Base-by-base conservation (phyloP, 2,113 vertebrate genomes). In the Vulpes lagopus region DNA sequence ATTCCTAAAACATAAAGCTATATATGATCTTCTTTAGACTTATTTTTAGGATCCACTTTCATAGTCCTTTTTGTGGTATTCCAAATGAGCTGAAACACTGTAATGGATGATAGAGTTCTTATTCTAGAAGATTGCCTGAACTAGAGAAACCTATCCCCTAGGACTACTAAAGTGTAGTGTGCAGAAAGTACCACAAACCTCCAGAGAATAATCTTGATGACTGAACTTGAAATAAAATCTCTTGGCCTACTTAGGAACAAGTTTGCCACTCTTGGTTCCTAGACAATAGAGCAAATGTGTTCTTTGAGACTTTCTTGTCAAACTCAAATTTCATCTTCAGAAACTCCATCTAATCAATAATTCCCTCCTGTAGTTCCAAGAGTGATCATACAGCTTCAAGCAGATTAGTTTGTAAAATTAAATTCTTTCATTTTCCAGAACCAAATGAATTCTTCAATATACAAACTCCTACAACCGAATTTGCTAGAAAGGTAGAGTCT, bases 241-340 rank as follows among this genome's bases (percentile, higher is more conserved):
- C 94, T 53, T 95, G 96, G 27, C 97, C 98, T 97, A 97, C 90
- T 98, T 98, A 67, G 69, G 38, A 97, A 97, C 92, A 94, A 96
- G 92, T 92, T 92, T 90, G 81, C 65, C 90, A 96, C 80, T 92
- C 49, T 76, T 67, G 38, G 76, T 85, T 95, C 76, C 84, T 74
- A 49, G 88, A 93, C 76, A 96, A 91, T 22, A 94, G 81, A 80
- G 91, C 88, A 89, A 96, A 96, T 84, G 79, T 0, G 16, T 78
- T 32, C 86, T 98, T 19, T 76, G 74, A 97, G 62, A 65, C 51
- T 79, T 97, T 92, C 94, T 97, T 96, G 97, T 30, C 76, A 84
- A 25, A 65, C 84, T 35, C 87, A 97, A 91, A 74, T 85, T 22
- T 97, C 79, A 95, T 62, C 84, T 76, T 97, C 92, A 92, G 96